These are phyloP conservation scores for Onychostoma macrolepis DNA, from an alignment of 2,113 vertebrate species.

Conservation along the genomic window DNA sequence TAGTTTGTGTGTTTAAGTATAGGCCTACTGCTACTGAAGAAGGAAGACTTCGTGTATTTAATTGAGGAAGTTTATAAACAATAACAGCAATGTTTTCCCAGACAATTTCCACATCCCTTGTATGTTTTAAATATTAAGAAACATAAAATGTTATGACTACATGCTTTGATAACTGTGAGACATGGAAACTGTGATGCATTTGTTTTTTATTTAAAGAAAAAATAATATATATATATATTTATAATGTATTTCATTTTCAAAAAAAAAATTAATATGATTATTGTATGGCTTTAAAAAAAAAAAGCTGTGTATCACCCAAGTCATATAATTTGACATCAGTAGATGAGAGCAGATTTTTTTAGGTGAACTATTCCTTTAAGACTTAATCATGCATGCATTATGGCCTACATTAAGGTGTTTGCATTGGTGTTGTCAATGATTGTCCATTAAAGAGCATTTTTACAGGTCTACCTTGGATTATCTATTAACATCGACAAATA, in stretches of 20 bases:
- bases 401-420: background rate
- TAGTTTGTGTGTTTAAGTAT: background rate
- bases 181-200: background rate
- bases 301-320: background rate
- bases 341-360: background rate
- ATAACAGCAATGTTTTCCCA: background rate
- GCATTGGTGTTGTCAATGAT: slow-evolving; percentile 32
- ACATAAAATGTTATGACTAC: background rate
- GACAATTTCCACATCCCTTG: background rate
- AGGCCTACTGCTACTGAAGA: background rate
- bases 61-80: background rate
- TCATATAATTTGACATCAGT: background rate
- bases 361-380: background rate
- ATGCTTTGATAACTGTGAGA: background rate
- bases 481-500: slow-evolving; percentile 64
- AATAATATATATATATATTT: background rate
- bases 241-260: no score
- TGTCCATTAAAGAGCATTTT: slow-evolving; percentile 35
- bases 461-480: slow-evolving; percentile 57
- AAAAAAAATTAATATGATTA: background rate
- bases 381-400: background rate
- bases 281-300: background rate
- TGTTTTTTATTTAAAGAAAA: no score
- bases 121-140: background rate
- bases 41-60: background rate